Percentiles rank a stretch among this genome's conserved stretches.
These are phyloP conservation scores for Formica selysi DNA, from an alignment of 1,140 invertebrate species.

Conservation along the genomic window DNA sequence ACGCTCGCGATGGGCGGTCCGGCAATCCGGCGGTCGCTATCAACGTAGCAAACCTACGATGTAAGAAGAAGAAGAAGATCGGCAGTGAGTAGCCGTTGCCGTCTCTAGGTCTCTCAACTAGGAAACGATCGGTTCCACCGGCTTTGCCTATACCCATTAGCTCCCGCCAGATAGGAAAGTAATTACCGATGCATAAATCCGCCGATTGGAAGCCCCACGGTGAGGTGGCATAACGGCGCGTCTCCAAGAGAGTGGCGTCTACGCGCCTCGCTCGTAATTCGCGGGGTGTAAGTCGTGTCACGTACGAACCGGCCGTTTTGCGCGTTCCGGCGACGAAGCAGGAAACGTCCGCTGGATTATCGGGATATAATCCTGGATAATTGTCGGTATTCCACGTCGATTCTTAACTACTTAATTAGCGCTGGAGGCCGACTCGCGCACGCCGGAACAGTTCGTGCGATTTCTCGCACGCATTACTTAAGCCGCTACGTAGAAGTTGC, in stretches of 20 bases:
- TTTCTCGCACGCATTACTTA: constrained; percentile 22
- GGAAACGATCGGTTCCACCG: constrained; percentile 55
- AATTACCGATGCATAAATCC: constrained; percentile 76
- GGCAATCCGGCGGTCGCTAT: constrained; percentile 52
- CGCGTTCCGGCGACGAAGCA: constrained; percentile 48
- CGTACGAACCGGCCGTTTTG: constrained; percentile 56
- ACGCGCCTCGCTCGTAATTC: constrained; percentile 62
- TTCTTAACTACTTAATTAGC: constrained; percentile 74
- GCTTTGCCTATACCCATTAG: constrained; percentile 61
- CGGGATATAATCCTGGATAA: constrained; percentile 60
- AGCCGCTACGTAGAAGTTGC: neutral
- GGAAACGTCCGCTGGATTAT: constrained; percentile 70
- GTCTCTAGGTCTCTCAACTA: constrained; percentile 49
- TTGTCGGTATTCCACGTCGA: constrained; percentile 65
- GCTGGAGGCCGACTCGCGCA: constrained; percentile 36
- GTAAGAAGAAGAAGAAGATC: constrained; percentile 26
- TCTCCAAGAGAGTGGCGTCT: constrained; percentile 23
- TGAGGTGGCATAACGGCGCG: constrained; percentile 42
- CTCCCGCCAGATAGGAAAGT: constrained; percentile 66
- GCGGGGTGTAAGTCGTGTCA: constrained; percentile 62
- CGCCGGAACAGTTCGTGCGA: constrained; percentile 28
- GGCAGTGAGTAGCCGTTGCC: constrained; percentile 7
- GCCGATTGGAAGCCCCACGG: constrained; percentile 24
- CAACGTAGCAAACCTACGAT: constrained; percentile 29
- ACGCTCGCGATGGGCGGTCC: constrained; percentile 64